Base-by-base conservation (phyloP, 2,888 invertebrate species). In the Pristionchus japonicus region DNA sequence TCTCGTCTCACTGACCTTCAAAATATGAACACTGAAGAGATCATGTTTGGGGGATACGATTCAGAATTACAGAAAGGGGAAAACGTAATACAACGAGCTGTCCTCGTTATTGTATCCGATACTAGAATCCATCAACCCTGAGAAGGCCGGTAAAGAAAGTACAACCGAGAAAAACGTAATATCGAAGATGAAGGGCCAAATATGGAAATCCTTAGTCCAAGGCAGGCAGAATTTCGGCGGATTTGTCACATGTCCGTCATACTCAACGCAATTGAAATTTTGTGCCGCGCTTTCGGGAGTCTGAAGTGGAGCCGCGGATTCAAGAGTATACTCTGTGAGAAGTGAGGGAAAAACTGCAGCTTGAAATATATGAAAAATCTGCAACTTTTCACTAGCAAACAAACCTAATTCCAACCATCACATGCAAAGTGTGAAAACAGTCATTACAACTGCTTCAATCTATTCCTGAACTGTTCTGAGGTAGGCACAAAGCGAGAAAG, bases 181-280 rank as follows among this genome's bases (percentile, higher is more conserved):
- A n/a, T n/a, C n/a, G n/a, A n/a, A n/a, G n/a, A 57, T 57, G 57
- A 57, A 57, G 6, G 57, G 23, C 17, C 23, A n/a, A 43, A 43
- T 43, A 43, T 43, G 43, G 11, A 43, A n/a, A 67, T 7, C 7
- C 34, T 6, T 6, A 67, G 15, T 3, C 34, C 27, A 15, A 15
- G 31, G 31, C 31, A 2, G n/a, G 64, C 64, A 31, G 64, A 67
- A 67, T 34, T 70, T 70, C 70, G 70, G n/a, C 43, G 77, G 77
- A 77, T 77, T 77, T 77, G 77, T 77, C 77, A 77, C 77, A 43
- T 77, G 77, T 47, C 77, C 43, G 43, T 77, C 77, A 77, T 77
- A 40, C 43, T 43, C 77, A 77, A 43, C 77, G 77, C 43, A 77
- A 77, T 43, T 47, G 77, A 77, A 77, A 77, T 77, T 77, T 77